Evolutionary conservation across 2,113 vertebrate species (phyloP).

Genomic region (Pungitius pungitius): DNA sequence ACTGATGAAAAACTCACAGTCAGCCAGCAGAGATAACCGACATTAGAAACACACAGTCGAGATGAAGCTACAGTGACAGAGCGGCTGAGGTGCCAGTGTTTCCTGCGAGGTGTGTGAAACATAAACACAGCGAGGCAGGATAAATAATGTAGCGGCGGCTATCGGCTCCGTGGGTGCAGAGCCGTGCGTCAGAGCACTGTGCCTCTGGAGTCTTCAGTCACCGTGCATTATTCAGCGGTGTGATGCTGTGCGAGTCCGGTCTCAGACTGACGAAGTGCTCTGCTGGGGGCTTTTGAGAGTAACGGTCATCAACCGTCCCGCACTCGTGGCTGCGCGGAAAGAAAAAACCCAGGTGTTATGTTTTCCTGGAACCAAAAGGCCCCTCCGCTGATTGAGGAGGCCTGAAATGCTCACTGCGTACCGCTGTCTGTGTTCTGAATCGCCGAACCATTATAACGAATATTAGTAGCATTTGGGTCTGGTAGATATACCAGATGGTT

Average conservation of each 20-base stretch:
- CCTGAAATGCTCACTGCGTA: conserved; percentile 5
- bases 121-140: conserved; percentile 25
- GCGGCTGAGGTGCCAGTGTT: conserved; percentile 16
- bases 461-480: conserved; percentile 14
- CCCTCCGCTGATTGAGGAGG: conserved; percentile 31
- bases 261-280: conserved; percentile 58
- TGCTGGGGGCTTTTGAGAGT: conserved; percentile 58
- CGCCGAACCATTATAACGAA: conserved; percentile 41
- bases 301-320: conserved; percentile 59
- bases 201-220: conserved; percentile 53
- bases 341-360: too few species aligned
- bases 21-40: background rate
- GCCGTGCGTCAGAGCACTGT: conserved; percentile 47
- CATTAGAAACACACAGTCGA: conserved; percentile 1
- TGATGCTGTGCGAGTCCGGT: conserved; percentile 26
- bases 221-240: conserved; percentile 66
- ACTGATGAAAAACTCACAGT: conserved; percentile 7
- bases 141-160: conserved; percentile 58
- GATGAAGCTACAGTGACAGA: conserved; percentile 3
- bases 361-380: conserved; percentile 35
- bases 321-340: conserved; percentile 3
- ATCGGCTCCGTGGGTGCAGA: conserved; percentile 43
- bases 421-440: conserved; percentile 40
- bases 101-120: conserved; percentile 59
- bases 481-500: conserved; percentile 57